phyloP scores from a whole-genome alignment of 2,113 vertebrate genomes.

The Lepus timidus region DNA sequence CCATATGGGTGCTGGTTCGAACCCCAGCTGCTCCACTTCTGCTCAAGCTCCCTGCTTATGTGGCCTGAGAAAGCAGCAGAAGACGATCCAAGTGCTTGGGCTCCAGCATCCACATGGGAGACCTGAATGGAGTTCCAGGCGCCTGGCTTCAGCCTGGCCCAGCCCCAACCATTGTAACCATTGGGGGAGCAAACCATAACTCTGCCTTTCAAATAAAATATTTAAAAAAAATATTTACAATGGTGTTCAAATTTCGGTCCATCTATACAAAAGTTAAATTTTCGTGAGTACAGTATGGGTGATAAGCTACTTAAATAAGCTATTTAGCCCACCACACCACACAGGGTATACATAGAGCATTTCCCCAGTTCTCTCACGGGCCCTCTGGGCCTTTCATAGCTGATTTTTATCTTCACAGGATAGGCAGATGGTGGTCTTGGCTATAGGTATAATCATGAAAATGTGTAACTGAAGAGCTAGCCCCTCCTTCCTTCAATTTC shows the following conservation, averaged over 20 bases:
- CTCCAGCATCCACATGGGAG: too few species aligned
- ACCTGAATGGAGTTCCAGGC: too few species aligned
- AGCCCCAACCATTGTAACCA: too few species aligned
- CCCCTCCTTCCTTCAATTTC: neutral
- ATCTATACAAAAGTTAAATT: neutral
- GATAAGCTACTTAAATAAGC: neutral
- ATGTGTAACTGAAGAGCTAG: neutral
- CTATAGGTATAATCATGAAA: neutral
- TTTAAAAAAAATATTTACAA: conserved; percentile 10
- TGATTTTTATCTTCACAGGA: conserved; percentile 15
- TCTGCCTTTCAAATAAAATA: too few species aligned
- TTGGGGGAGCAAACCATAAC: too few species aligned
- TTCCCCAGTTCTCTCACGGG: neutral
- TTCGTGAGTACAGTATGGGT: conserved; percentile 37
- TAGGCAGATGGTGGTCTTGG: neutral
- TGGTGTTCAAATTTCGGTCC: neutral
- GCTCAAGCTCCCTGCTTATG: too few species aligned
- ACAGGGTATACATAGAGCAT: neutral
- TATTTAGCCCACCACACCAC: neutral
- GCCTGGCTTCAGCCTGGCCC: too few species aligned
- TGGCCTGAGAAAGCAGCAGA: too few species aligned
- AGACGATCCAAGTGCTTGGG: too few species aligned
- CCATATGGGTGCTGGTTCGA: too few species aligned
- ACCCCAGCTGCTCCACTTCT: too few species aligned
- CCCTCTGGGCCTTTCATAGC: neutral